Base-by-base conservation (phyloP, 2,113 vertebrate genomes). In the Rhabdomys dilectus region DNA sequence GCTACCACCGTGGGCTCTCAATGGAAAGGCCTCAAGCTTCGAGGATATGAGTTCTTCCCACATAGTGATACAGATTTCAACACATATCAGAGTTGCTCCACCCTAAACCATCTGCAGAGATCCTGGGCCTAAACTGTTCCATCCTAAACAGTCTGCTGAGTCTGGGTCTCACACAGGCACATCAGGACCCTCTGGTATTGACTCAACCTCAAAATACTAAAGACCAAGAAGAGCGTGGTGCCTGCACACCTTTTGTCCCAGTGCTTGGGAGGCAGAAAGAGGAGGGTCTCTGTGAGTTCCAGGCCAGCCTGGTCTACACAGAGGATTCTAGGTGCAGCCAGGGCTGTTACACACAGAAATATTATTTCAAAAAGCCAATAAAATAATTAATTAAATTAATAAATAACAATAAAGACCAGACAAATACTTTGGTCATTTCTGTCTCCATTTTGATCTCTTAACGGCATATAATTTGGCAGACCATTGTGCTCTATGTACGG, bases 191-290 rank as follows among this genome's bases (percentile, higher is more conserved):
- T 95, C 88, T 84, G 24, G 36, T 72, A 80, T 22, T 82, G 92
- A 85, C 9, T 89, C 89, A 45, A 73, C 78, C 93, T 96, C 45
- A 95, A 76, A 96, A 53, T 39, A 88, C 36, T 60, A 96, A 95
- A 64, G 62, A 29, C 60, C 60, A 62, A 62, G 29, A 29, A 66
- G 64, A 66, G 29, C 24, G 31, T 13, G 24, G 11, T 34, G 29
- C 29, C 29, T 31, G 29, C 64, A 68, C 29, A 34, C 12, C 31
- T 68, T 66, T 34, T 29, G 5, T 68, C 29, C 64, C 29, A 68
- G 64, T 34, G 29, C 29, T 68, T 68, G 29, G 12, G 64, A 68
- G 64, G 12, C 64, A 68, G 12, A 31, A 13, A 66, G 64, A 15
- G 31, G 64, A 66, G 31, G 29, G 6, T 34, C 29, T 68, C 29